Evolutionary conservation across 2,113 vertebrate species (phyloP).

Genomic region (Cavia aperea): DNA sequence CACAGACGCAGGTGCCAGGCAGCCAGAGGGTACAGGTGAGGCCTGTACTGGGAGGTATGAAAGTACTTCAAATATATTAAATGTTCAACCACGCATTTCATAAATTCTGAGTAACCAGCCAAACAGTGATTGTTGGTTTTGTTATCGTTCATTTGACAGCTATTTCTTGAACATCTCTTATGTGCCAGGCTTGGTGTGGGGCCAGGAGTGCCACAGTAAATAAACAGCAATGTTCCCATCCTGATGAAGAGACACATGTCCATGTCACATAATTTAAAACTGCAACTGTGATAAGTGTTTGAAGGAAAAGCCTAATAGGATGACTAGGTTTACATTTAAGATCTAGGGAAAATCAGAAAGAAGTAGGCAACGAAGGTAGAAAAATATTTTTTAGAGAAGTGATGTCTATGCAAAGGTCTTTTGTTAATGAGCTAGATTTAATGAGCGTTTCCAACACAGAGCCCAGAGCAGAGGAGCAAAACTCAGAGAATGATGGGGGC

Average conservation of each 20-base stretch:
- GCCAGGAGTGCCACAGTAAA: background rate
- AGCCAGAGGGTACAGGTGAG: background rate
- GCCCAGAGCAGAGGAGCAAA: constrained; percentile 21
- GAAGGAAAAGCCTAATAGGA: constrained; percentile 19
- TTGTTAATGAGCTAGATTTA: constrained; percentile 6
- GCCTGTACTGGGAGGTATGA: background rate
- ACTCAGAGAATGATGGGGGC: background rate
- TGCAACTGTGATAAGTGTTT: background rate
- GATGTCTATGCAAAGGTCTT: background rate
- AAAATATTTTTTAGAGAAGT: constrained; percentile 23
- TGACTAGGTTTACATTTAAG: background rate
- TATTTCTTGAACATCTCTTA: background rate
- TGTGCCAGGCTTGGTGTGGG: background rate
- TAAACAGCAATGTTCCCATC: background rate
- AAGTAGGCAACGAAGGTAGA: background rate
- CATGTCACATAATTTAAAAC: constrained; percentile 13
- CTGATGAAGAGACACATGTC: background rate
- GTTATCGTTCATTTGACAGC: background rate
- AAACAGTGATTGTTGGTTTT: background rate
- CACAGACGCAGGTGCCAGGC: background rate
- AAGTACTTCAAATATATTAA: constrained; percentile 15
- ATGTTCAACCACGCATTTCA: background rate
- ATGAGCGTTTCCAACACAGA: constrained; percentile 48
- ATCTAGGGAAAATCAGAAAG: background rate
- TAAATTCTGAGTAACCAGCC: constrained; percentile 1